Evolutionary conservation across 2,797 vertebrate genomes (phyloP).

Genomic region (Gymnodraco acuticeps): DNA sequence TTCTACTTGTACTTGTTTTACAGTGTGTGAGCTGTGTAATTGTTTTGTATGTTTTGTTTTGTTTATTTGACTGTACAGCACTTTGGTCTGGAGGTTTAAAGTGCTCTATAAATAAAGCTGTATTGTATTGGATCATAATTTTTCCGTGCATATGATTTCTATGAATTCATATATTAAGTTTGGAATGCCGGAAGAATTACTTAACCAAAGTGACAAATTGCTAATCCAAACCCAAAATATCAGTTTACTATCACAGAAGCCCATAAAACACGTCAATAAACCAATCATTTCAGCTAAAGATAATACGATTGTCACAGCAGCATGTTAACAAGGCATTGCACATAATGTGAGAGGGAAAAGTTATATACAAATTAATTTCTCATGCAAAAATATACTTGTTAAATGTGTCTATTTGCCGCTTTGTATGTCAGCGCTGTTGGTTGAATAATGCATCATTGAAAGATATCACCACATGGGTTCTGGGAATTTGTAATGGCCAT

Average conservation of each 20-base stretch:
- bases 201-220: neutral
- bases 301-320: neutral
- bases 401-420: neutral
- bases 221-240: neutral
- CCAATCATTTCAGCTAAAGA: neutral
- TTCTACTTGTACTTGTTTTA: too few relatives aligned
- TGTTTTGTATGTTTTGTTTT: too few relatives aligned
- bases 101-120: too few relatives aligned
- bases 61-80: too few relatives aligned
- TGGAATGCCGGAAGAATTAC: neutral
- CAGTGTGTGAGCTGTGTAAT: too few relatives aligned
- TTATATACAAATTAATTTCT: neutral
- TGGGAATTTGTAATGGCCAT: neutral
- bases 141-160: neutral
- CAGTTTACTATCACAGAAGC: neutral
- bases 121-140: neutral
- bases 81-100: too few relatives aligned
- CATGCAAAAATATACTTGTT: neutral
- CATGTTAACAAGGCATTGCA: too few relatives aligned
- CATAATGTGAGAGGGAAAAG: too few relatives aligned
- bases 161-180: neutral
- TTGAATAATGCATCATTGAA: neutral
- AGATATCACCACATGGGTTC: neutral
- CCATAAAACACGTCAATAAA: neutral
- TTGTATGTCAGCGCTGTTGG: neutral